Evolutionary conservation across 2,797 vertebrate genomes (phyloP), one percentile per base, ranked within the genome.

Genomic region (Coracias cyanogaster): DNA sequence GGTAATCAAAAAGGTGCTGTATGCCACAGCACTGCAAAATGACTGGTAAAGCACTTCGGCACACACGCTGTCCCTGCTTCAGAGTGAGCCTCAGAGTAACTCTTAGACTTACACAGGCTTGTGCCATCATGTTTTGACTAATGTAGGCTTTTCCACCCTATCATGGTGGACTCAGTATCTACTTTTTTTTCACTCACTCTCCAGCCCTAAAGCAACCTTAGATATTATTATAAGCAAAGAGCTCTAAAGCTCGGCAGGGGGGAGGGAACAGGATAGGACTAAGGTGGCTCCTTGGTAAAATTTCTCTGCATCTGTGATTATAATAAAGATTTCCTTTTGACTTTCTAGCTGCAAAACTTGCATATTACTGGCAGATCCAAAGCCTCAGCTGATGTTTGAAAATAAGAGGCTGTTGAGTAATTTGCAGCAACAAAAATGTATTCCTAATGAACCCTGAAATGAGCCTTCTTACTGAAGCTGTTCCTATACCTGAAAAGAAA

Each of bases 341-440:
- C 85, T 91, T 95, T 94, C 72, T 81, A 73, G 31, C 60, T 90
- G 54, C 73, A 91, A 77, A 96, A 97, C 66, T 86, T 92, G 58
- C 82, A 90, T 90, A 92, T 95, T 86, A 85, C 49, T 93, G 95
- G 28, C 64, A 94, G 73, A 77, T 87, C 69, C 55, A 95, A 96
- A 94, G n/a, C 25, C 61, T 95, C 83, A 92, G 45, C 52, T 93
- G 78, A 86, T 71, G 37, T 73, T 89, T 94, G 52, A 89, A 67
- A 97, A 85, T 33, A 95, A 86, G 86, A 93, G 39, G 78, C 82
- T 96, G 43, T 45, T 70, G 84, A 94, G 64, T 45, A 76, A 97
- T 96, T 94, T 93, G n/a, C 70, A 80, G 88, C 72, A 87, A 93
- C 78, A 95, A 96, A 97, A 97, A 93, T 94, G 90, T 90, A 91